Base-by-base conservation (phyloP, 1,140 invertebrate genomes). In the Arion vulgaris region DNA sequence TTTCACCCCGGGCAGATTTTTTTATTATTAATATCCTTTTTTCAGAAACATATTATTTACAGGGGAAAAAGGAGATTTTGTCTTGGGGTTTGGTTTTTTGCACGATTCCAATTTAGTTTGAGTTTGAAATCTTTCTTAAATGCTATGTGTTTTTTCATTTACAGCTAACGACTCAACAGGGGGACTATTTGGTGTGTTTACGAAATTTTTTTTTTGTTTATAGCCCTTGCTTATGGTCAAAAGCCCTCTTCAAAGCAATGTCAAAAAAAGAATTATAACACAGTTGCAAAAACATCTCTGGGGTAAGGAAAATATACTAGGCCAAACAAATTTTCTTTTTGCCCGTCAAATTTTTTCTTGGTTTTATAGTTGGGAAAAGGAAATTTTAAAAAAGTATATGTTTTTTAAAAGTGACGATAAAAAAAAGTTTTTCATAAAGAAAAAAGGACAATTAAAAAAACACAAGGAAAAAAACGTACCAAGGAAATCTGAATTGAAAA, bases 11-110 rank as follows among this genome's bases (percentile, higher is more conserved):
- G 89, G 89, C 62, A 34, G 89, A 34, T 85, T 85, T 62, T 68
- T 90, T 0, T 77, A 72, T 15, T 76, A 88, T 26, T 84, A 85
- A 26, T 88, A 83, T 80, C 88, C 88, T 28, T 87, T 90, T 28
- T 77, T 36, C 57, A 84, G 23, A 19, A n/a, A 11, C 36, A 53
- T 85, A 9, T 76, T 49, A 7, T 41, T 9, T 5, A 36, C 13
- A 39, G 7, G 13, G 28, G 28, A 13, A 36, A 15, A 72, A 26
- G 4, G 0, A 28, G 85, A 36, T 39, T 78, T 19, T 76, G 68
- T 32, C 45, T 26, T 5, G 28, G 73, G 17, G 69, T 62, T 1
- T 89, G 88, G 88, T 19, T 83, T n/a, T 69, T 87, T 19, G 78
- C 83, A 9, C 78, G 7, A 51, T 89, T 57, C 88, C 88, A 2